A percentile compares a stretch with the other conserved stretches of the same genome.
Conservation (phyloP, 2,113 vertebrate genomes). For the Tretioscincus oriximinensis region DNA sequence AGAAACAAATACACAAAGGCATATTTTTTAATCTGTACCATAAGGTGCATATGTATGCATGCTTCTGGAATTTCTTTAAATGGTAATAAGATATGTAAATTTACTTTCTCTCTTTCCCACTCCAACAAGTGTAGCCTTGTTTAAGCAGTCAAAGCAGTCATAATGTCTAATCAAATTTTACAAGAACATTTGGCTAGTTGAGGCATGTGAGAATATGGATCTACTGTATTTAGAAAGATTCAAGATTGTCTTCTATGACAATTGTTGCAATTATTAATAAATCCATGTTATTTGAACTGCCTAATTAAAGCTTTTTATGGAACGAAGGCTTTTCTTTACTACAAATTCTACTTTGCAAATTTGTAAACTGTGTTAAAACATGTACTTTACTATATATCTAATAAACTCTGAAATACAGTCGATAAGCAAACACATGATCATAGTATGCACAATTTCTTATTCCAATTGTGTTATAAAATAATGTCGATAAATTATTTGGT, state of each 20-base stretch:
- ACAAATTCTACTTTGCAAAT: conserved; percentile 20
- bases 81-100: conserved; percentile 64
- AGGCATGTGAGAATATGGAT: conserved; percentile 45
- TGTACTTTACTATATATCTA: no score
- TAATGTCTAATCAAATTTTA: conserved; percentile 69
- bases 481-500: conserved; percentile 3
- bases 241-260: not conserved
- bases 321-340: not conserved
- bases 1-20: conserved; percentile 27
- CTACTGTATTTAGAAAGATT: conserved; percentile 18
- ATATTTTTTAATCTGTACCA: conserved; percentile 45
- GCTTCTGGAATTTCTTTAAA: conserved; percentile 68
- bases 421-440: not conserved
- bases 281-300: not conserved
- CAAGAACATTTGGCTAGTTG: conserved; percentile 62
- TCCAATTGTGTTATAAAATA: conserved; percentile 31
- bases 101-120: not conserved
- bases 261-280: not conserved
- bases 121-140: conserved; percentile 54
- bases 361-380: conserved; percentile 22
- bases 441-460: not conserved
- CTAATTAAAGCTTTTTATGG: not conserved
- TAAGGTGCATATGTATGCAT: conserved; percentile 50
- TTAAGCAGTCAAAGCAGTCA: conserved; percentile 62
- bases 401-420: not conserved